These are phyloP conservation scores for Thalassophryne amazonica DNA, from an alignment of 2,797 vertebrate species.

Conservation along the genomic window DNA sequence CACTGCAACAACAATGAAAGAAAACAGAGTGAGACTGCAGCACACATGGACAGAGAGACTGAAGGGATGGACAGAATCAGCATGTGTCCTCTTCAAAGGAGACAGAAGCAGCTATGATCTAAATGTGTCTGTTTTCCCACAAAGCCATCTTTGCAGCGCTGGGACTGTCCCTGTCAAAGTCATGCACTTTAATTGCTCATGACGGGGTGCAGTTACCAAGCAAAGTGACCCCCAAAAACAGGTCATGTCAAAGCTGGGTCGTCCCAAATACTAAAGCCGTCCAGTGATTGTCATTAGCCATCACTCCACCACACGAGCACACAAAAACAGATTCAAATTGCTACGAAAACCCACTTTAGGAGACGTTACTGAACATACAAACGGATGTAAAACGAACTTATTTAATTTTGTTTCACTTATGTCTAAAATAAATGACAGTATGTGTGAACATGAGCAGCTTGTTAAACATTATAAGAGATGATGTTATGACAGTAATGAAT, in stretches of 20 bases:
- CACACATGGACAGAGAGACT: neutral
- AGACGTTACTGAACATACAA: neutral
- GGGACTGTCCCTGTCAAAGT: constrained; percentile 78
- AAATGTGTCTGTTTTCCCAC: constrained; percentile 81
- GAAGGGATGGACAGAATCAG: constrained; percentile 7
- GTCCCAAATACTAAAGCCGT: constrained; percentile 7
- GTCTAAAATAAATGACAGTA: no score
- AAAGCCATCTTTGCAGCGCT: constrained; percentile 72
- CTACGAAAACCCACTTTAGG: neutral
- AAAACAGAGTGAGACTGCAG: neutral
- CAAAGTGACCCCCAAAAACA: constrained; percentile 35
- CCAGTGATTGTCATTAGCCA: constrained; percentile 31
- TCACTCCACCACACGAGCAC: constrained; percentile 44
- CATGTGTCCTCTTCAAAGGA: constrained; percentile 12
- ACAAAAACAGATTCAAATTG: neutral
- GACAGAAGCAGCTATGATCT: constrained; percentile 79
- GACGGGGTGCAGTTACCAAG: constrained; percentile 66
- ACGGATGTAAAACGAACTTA: no score
- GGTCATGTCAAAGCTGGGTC: constrained; percentile 32
- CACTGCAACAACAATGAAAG: constrained; percentile 11
- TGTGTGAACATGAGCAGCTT: no score
- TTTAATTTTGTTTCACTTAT: no score
- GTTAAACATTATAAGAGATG: no score
- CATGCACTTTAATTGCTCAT: constrained; percentile 78
- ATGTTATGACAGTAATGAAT: no score